Conservation (phyloP, 1,140 invertebrate species). For the Heterodera carotae region DNA sequence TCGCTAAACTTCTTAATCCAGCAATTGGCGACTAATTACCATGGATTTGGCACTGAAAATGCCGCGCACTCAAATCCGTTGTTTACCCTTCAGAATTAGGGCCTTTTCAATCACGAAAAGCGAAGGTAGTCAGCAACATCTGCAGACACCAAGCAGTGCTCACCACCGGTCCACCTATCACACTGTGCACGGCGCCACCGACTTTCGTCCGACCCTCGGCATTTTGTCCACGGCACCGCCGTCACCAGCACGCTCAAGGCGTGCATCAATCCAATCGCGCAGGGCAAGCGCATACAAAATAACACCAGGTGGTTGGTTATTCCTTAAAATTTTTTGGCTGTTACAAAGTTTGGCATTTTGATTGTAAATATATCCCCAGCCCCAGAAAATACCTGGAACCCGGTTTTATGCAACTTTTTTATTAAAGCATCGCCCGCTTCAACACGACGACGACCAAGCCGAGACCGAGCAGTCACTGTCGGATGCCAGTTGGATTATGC, state of each 20-base stretch:
- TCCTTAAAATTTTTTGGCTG: too few relatives aligned
- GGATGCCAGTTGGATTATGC: background rate
- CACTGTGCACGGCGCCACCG: constrained; percentile 8
- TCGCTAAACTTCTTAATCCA: too few relatives aligned
- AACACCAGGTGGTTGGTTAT: background rate
- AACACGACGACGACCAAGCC: too few relatives aligned
- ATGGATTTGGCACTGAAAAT: background rate
- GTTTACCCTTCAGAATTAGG: background rate
- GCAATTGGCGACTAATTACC: too few relatives aligned
- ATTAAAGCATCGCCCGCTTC: background rate
- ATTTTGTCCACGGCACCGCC: background rate
- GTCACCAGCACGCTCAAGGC: background rate
- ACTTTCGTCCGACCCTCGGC: constrained; percentile 6
- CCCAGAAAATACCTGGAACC: too few relatives aligned
- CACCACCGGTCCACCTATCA: constrained; percentile 1
- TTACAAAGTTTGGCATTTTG: too few relatives aligned
- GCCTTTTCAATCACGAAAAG: background rate
- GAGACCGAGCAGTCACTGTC: background rate
- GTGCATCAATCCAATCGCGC: background rate
- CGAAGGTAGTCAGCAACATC: background rate
- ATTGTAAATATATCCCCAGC: too few relatives aligned
- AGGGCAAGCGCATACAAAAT: background rate
- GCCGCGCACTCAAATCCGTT: background rate
- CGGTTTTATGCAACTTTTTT: too few relatives aligned
- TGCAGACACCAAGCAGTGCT: background rate